Base-by-base conservation (phyloP, 2,888 invertebrate species). In the Helleia helle region DNA sequence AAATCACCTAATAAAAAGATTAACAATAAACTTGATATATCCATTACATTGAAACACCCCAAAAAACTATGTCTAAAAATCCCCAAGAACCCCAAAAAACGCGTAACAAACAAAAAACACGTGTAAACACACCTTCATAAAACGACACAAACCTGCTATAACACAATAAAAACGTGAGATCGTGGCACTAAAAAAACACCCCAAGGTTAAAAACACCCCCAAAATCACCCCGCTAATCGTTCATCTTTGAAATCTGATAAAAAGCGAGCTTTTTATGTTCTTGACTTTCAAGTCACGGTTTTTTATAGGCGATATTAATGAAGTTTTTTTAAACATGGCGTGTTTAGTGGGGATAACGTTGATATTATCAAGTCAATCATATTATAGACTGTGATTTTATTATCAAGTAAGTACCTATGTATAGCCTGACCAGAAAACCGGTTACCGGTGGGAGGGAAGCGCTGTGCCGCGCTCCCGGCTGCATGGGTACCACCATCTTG, bases 101-200 rank as follows among this genome's bases (percentile, higher is more conserved):
- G 13, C 7, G 42, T 30, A 42, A 54, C 55, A 62, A 64, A 63
- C 65, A 58, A 31, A 43, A 51, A 55, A 71, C 71, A 68, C 64
- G 58, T 65, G 69, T 71, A 70, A 75, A 76, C 70, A 77, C 61
- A 62, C 70, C 71, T 65, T 62, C 71, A 75, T 75, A 70, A 72
- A 69, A 65, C 59, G 58, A 62, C n/a, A n/a, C n/a, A n/a, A 63
- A 71, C 22, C 71, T 68, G 71, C 65, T 63, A 47, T 55, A 62
- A 61, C 59, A 52, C 40, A 46, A 56, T 61, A 71, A 74, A 74
- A 71, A 67, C 51, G 43, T 34, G 39, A 66, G 80, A 81, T 81
- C 81, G 80, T 75, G 77, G 81, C 67, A 76, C 81, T 67, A 65
- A 76, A 77, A 77, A 65, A 47, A 52, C 73, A 75, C 76, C 76